A percentile compares a stretch with the other conserved stretches of the same genome.
Conservation (phyloP, 2,797 vertebrate species). For the Lepidocolaptes lacrymiger region DNA sequence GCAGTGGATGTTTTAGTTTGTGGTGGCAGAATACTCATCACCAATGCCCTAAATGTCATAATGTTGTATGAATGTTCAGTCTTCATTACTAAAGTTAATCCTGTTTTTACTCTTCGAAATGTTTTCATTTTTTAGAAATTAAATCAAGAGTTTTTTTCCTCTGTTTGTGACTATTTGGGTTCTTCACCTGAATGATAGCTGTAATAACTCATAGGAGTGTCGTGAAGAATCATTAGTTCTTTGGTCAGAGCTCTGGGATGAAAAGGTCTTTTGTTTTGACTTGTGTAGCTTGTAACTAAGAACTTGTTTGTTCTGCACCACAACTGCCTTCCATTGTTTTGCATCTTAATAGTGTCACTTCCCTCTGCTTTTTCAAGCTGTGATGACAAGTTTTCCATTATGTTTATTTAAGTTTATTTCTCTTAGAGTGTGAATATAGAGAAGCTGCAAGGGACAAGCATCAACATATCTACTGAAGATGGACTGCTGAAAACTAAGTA, state of each 20-base stretch:
- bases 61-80: not conserved
- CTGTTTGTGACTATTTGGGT: not conserved
- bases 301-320: not conserved
- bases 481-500: constrained; percentile 89
- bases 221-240: not conserved
- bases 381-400: constrained; percentile 23
- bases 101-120: not conserved
- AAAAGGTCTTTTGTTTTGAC: not conserved
- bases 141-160: not conserved
- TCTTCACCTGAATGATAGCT: not conserved
- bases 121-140: not conserved
- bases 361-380: not conserved
- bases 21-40: not conserved
- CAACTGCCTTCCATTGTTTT: not conserved
- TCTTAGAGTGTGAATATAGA: constrained; percentile 86
- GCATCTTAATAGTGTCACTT: not conserved
- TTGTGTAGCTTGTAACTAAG: not conserved
- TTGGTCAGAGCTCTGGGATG: not conserved
- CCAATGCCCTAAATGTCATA: not conserved
- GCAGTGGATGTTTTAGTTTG: not conserved
- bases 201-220: not conserved
- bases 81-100: not conserved
- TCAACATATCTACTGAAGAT: constrained; percentile 88
- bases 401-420: constrained; percentile 47
- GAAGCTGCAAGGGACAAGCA: constrained; percentile 90